Conservation (phyloP, 2,888 invertebrate genomes). For the Hirtodrosophila duncani region DNA sequence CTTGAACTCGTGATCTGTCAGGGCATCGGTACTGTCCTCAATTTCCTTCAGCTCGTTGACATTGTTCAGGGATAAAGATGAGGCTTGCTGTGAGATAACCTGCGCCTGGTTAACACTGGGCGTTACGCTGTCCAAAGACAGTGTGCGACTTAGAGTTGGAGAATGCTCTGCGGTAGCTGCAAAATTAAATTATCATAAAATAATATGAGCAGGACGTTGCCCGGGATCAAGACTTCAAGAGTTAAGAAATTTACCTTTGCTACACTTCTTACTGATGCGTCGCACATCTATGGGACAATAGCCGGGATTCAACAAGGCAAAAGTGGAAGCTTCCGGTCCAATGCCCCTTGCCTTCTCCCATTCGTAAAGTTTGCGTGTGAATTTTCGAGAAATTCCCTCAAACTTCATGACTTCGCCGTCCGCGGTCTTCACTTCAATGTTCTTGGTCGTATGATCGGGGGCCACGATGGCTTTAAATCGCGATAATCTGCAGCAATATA, state of each 20-base stretch:
- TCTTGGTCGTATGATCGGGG: slow-evolving; percentile 80
- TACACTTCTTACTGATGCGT: slow-evolving; percentile 73
- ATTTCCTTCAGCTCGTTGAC: slow-evolving; percentile 83
- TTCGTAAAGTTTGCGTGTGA: slow-evolving; percentile 92
- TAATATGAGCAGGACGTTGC: no score
- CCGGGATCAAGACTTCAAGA: no score
- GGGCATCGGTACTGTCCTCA: slow-evolving; percentile 70
- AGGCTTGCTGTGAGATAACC: slow-evolving; percentile 83
- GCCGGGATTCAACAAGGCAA: slow-evolving; percentile 85
- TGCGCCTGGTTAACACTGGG: slow-evolving; percentile 78
- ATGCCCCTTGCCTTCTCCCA: slow-evolving; percentile 95
- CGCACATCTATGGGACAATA: slow-evolving; percentile 78
- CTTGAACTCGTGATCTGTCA: slow-evolving; percentile 73
- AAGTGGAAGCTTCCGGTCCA: slow-evolving; percentile 90
- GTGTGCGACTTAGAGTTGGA: slow-evolving; percentile 83
- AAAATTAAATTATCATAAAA: not conserved
- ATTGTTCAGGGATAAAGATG: slow-evolving; percentile 86
- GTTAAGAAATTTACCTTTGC: slow-evolving; percentile 56
- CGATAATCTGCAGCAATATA: slow-evolving; percentile 62
- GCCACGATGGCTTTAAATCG: slow-evolving; percentile 80
- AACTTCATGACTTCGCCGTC: slow-evolving; percentile 88
- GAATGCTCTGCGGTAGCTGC: slow-evolving; percentile 71
- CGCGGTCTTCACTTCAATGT: slow-evolving; percentile 89
- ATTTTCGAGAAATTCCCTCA: slow-evolving; percentile 91
- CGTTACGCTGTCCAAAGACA: slow-evolving; percentile 88